Conservation (phyloP, 2,113 vertebrate species). For the Epinephelus fuscoguttatus region DNA sequence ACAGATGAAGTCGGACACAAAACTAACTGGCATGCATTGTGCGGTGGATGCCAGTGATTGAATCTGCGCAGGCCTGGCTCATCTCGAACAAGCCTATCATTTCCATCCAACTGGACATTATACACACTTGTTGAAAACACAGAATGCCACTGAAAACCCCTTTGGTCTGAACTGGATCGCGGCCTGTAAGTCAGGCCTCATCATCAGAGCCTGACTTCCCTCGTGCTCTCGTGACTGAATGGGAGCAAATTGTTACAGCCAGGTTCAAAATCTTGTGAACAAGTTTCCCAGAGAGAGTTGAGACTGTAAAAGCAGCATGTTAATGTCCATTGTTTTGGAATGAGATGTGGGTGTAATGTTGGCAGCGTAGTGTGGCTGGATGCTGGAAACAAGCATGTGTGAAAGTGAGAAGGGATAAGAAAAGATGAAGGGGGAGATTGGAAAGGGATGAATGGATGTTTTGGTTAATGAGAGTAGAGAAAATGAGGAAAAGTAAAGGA, state of each 20-base stretch:
- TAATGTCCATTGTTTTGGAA: conserved; percentile 14
- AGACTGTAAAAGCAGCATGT: neutral
- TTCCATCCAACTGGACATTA: too few species aligned
- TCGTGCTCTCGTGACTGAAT: neutral
- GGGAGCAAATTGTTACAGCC: neutral
- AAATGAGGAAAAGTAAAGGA: neutral
- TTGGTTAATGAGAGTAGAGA: conserved; percentile 38
- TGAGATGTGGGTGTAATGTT: neutral
- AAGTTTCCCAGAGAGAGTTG: too few species aligned
- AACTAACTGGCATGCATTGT: too few species aligned
- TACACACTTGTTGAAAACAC: too few species aligned
- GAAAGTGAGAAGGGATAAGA: neutral
- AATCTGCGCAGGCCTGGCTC: too few species aligned
- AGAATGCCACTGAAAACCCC: neutral
- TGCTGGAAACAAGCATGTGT: neutral
- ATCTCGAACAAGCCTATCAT: too few species aligned
- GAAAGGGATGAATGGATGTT: conserved; percentile 32
- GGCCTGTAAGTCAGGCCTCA: neutral
- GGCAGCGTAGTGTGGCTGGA: neutral
- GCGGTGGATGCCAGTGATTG: too few species aligned
- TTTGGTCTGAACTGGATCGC: neutral
- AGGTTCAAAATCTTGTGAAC: neutral
- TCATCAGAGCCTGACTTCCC: neutral
- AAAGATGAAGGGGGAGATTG: conserved; percentile 5
- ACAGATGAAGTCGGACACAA: too few species aligned